A percentile compares a stretch with the other conserved stretches of the same genome.
Conservation (phyloP, 2,888 invertebrate genomes). For the Leptura quadrifasciata region DNA sequence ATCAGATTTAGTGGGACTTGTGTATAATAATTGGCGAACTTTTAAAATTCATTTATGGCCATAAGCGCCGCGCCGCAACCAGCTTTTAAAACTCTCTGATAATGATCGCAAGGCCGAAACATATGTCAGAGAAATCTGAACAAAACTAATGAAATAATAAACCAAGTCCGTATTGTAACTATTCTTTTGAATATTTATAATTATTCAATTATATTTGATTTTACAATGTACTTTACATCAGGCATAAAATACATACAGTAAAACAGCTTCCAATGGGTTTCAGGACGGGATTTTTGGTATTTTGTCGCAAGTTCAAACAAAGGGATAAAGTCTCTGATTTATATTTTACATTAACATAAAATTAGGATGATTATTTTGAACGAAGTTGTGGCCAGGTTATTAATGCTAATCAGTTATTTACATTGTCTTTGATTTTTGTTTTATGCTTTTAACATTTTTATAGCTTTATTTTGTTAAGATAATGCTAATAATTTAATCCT, state of each 20-base stretch:
- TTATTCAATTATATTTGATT: too few species aligned
- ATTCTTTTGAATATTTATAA: too few species aligned
- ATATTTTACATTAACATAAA: conserved; percentile 39
- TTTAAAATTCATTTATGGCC: too few species aligned
- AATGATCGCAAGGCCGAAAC: too few species aligned
- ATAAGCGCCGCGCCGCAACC: too few species aligned
- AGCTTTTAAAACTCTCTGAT: too few species aligned
- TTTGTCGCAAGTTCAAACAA: conserved; percentile 7
- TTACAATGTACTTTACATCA: background rate
- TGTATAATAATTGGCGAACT: too few species aligned
- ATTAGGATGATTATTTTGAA: conserved; percentile 31
- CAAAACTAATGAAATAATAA: too few species aligned
- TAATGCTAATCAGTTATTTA: conserved; percentile 40
- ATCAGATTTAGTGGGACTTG: too few species aligned
- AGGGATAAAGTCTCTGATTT: conserved; percentile 38
- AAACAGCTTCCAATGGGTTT: background rate
- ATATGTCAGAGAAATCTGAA: too few species aligned
- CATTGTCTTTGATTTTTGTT: conserved; percentile 37
- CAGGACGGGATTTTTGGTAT: background rate
- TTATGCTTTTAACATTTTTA: conserved; percentile 43
- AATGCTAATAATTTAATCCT: conserved; percentile 39
- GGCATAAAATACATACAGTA: background rate
- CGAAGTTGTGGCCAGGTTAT: conserved; percentile 8
- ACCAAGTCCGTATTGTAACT: too few species aligned
- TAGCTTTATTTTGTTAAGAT: conserved; percentile 43